Evolutionary conservation across 2,888 invertebrate species (phyloP), one percentile per base, ranked within the genome.

Genomic region (Leucophora obtusa): DNA sequence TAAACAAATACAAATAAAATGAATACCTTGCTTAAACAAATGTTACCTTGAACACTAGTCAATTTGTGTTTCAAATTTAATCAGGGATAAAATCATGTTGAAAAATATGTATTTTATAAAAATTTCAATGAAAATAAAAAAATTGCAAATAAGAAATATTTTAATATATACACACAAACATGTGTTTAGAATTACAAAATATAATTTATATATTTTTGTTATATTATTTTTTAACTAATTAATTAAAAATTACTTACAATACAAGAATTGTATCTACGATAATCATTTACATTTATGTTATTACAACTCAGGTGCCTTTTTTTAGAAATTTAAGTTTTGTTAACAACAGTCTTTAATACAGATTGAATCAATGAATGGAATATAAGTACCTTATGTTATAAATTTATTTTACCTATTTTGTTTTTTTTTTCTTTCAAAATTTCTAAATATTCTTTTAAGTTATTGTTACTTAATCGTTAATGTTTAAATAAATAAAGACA

Each of bases 291-390:
- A 70, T 73, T 73, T 70, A 73, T 81, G 51, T 51, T 56, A 54
- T 70, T 73, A 74, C 85, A 88, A 88, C 88, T 88, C 88, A 88
- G 88, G 88, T 88, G 88, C 88, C 88, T 88, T 87, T 83, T 47
- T 38, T 87, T 88, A 88, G 88, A 87, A 87, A 87, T 83, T 86
- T 88, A 88, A 87, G 85, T 86, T 88, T 78, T 72, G 63, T 79
- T 66, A 70, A 62, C 17, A 43, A 2, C 43, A n/a, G n/a, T 47
- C 43, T 47, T 14, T 6, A 47, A 47, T 47, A 2, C 14, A 10
- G 43, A 47, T 47, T 47, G 14, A n/a, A 47, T 14, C 14, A 43
- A 43, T 72, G 21, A 81, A 66, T 81, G 77, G 73, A 77, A 77
- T 76, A 77, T 66, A 47, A 77, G 81, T 81, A 81, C 81, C 81